Conservation (phyloP, 2,888 invertebrate species). For the Drosophila gaucha region DNA sequence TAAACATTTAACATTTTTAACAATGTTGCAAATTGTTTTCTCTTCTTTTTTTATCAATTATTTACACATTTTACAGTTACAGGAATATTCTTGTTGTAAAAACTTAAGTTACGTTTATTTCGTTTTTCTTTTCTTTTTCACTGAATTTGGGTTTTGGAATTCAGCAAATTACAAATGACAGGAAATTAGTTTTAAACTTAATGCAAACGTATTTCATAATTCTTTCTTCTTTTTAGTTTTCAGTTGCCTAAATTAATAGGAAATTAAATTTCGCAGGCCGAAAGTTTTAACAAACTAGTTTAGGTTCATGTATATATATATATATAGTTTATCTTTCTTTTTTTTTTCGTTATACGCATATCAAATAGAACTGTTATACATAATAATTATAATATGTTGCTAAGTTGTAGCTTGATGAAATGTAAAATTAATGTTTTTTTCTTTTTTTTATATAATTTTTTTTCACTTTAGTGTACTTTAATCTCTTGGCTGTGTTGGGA, state of each 20-base stretch:
- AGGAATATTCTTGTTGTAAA: slow-evolving; percentile 65
- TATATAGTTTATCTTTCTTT: slow-evolving; percentile 23
- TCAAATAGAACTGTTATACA: slow-evolving; percentile 45
- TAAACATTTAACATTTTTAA: slow-evolving; percentile 52
- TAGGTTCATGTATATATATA: slow-evolving; percentile 25
- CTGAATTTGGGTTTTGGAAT: slow-evolving; percentile 22
- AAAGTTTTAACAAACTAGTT: slow-evolving; percentile 60
- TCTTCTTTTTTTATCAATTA: slow-evolving; percentile 39
- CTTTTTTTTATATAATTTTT: slow-evolving; percentile 2
- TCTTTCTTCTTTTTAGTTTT: slow-evolving; percentile 29
- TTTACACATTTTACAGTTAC: slow-evolving; percentile 74
- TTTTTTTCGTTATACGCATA: slow-evolving; percentile 49
- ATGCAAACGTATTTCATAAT: slow-evolving; percentile 35
- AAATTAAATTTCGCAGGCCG: slow-evolving; percentile 74
- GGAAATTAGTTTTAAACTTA: slow-evolving; percentile 52
- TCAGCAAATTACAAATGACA: slow-evolving; percentile 50
- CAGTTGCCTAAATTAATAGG: slow-evolving; percentile 70
- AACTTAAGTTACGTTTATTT: slow-evolving; percentile 52
- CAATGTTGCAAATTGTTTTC: slow-evolving; percentile 39
- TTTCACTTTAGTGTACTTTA: slow-evolving; percentile 46
- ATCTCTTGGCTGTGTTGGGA: slow-evolving; percentile 55
- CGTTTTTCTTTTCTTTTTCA: slow-evolving; percentile 1
- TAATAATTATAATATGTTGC: slow-evolving; percentile 46
- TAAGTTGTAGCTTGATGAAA: slow-evolving; percentile 40
- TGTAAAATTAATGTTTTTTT: slow-evolving; percentile 52